Conservation (phyloP, 2,113 vertebrate species). For the Eubucco bourcierii region DNA sequence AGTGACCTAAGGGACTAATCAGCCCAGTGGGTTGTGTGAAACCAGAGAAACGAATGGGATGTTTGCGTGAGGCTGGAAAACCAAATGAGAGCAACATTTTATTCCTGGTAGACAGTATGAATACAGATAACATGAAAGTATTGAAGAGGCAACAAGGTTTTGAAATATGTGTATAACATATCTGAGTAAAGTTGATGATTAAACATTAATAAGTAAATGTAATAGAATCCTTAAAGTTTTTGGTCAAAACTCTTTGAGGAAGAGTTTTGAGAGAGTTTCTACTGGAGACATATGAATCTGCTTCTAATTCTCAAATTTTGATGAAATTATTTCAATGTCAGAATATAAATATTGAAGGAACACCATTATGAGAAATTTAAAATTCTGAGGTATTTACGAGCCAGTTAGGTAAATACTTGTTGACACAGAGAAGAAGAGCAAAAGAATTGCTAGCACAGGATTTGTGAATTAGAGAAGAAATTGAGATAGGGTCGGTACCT, state of each 20-base stretch:
- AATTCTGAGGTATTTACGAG: not conserved
- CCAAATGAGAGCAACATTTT: not conserved
- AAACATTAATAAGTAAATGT: not conserved
- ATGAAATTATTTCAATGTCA: not conserved
- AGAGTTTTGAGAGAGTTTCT: not conserved
- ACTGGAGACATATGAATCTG: not conserved
- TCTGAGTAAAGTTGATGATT: not conserved
- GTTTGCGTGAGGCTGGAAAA: not conserved
- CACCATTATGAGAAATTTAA: not conserved
- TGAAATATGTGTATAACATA: fast-evolving
- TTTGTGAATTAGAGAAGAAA: not conserved
- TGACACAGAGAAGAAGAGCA: not conserved
- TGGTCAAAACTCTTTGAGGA: not conserved
- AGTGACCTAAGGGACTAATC: not conserved
- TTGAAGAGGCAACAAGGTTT: not conserved
- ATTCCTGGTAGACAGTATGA: not conserved
- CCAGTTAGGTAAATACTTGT: not conserved
- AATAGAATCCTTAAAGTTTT: not conserved
- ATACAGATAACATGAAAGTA: not conserved
- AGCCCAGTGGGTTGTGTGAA: not conserved
- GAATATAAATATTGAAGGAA: not conserved
- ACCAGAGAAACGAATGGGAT: not conserved
- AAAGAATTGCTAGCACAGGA: not conserved
- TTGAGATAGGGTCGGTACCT: not conserved
- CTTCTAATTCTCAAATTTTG: not conserved